Conservation (phyloP, 2,113 vertebrate genomes). For the Colossoma macropomum region DNA sequence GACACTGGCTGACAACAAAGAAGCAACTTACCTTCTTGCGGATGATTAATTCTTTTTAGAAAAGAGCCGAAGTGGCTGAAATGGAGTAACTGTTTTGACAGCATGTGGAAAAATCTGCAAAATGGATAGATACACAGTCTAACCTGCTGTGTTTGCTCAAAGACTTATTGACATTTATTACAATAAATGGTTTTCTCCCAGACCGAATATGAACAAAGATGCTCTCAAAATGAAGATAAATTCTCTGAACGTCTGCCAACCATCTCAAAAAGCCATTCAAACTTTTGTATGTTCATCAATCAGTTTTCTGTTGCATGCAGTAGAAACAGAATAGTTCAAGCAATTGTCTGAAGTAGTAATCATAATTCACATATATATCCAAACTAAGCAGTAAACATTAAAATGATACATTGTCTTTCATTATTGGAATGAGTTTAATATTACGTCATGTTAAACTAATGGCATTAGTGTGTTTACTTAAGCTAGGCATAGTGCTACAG, state of each 20-base stretch:
- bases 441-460: constrained; percentile 19
- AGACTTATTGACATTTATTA: constrained; percentile 63
- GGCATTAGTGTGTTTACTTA: neutral
- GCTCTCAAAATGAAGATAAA: constrained; percentile 69
- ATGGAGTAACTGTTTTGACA: constrained; percentile 23
- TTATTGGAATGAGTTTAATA: constrained; percentile 40
- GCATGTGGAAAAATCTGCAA: constrained; percentile 10
- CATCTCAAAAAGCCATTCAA: constrained; percentile 62
- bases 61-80: constrained; percentile 9
- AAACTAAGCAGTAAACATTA: constrained; percentile 43
- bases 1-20: constrained; percentile 32
- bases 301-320: constrained; percentile 58
- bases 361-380: constrained; percentile 42
- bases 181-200: constrained; percentile 65
- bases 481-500: neutral
- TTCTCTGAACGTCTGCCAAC: constrained; percentile 54
- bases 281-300: constrained; percentile 69
- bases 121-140: constrained; percentile 54
- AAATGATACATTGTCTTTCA: constrained; percentile 29
- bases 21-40: constrained; percentile 5
- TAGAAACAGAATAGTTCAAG: constrained; percentile 57
- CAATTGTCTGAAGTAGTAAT: constrained; percentile 52
- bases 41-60: constrained; percentile 11
- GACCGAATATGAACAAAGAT: constrained; percentile 66
- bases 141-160: constrained; percentile 53